Evolutionary conservation across 2,888 invertebrate genomes (phyloP).

Genomic region (Limnephilus auricula): DNA sequence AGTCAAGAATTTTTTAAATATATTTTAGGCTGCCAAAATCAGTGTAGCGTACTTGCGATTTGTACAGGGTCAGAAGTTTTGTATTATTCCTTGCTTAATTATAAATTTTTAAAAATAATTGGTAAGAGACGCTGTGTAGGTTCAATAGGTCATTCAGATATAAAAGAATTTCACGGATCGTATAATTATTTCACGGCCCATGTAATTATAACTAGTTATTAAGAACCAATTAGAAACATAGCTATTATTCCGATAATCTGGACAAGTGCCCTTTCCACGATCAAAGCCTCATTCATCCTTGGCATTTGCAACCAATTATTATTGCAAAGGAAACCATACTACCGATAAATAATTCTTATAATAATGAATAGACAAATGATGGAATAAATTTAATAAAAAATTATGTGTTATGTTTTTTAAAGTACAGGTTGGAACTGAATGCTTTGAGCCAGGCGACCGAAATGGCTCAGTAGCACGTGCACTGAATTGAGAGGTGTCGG

Average conservation of each 20-base stretch:
- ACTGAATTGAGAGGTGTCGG: too few relatives aligned
- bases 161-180: not conserved
- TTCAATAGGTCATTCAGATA: not conserved
- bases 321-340: not conserved
- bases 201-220: not conserved
- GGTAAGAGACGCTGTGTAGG: not conserved
- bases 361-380: not conserved
- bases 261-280: conserved; percentile 2
- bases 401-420: not conserved
- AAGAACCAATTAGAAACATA: not conserved
- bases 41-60: too few relatives aligned
- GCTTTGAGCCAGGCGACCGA: too few relatives aligned
- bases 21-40: too few relatives aligned
- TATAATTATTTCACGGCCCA: not conserved
- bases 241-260: not conserved
- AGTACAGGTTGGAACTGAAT: too few relatives aligned
- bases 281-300: not conserved
- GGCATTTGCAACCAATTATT: not conserved
- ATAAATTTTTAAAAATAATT: not conserved
- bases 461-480: too few relatives aligned
- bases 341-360: not conserved
- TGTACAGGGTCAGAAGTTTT: too few relatives aligned
- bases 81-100: not conserved
- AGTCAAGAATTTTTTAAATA: too few relatives aligned
- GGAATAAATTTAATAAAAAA: not conserved